Conservation (phyloP, 2,113 vertebrate genomes). For the Caranx ignobilis region DNA sequence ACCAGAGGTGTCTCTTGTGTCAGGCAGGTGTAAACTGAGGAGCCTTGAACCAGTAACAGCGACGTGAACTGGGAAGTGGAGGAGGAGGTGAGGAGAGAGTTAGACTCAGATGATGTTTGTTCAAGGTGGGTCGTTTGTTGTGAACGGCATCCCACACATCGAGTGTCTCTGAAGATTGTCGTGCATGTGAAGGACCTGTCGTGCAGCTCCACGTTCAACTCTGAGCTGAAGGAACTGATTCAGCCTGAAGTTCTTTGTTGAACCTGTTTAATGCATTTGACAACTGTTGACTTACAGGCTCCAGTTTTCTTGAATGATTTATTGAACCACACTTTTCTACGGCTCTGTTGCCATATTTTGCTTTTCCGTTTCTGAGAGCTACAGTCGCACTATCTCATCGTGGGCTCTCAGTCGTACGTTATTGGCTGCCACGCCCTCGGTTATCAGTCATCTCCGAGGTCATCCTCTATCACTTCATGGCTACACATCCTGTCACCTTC, state of each 20-base stretch:
- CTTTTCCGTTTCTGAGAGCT: not conserved
- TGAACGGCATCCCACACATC: not conserved
- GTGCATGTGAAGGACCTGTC: not conserved
- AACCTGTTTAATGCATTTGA: not conserved
- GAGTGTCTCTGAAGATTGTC: not conserved
- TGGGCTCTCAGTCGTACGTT: not conserved
- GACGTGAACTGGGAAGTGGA: not conserved
- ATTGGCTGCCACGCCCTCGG: slow-evolving; percentile 10
- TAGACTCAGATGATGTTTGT: not conserved
- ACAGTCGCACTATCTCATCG: not conserved
- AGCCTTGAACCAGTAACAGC: not conserved
- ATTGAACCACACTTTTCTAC: not conserved
- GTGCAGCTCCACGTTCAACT: not conserved
- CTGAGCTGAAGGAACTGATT: not conserved
- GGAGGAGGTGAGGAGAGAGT: not conserved
- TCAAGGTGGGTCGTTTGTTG: not conserved
- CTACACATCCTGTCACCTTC: slow-evolving; percentile 47
- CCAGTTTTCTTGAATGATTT: not conserved
- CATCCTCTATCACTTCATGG: slow-evolving; percentile 41
- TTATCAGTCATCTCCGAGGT: slow-evolving; percentile 56
- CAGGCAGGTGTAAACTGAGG: slow-evolving; percentile 33
- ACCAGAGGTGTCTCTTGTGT: slow-evolving; percentile 19
- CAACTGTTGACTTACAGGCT: not conserved
- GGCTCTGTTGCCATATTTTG: not conserved
- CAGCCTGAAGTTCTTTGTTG: not conserved